A percentile compares a stretch with the other conserved stretches of the same genome.
phyloP scores from a whole-genome alignment of 2,113 vertebrate genomes.

The Lethenteron camtschaticum region DNA sequence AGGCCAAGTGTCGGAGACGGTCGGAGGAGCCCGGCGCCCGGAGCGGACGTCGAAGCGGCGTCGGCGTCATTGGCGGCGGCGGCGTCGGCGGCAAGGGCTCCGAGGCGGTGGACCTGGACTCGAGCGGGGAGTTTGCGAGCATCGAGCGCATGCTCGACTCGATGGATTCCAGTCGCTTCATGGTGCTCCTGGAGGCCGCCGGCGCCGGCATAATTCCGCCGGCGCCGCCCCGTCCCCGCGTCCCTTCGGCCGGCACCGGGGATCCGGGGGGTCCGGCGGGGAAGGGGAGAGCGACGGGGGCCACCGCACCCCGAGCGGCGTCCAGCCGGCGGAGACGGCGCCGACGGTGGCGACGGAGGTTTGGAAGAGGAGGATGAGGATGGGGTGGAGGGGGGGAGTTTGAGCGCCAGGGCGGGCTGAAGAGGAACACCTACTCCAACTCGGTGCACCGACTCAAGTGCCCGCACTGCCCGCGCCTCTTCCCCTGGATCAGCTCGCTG shows the following conservation, averaged over 20 bases:
- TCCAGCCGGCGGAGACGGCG: constrained; percentile 19
- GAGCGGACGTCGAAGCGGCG: too few species aligned
- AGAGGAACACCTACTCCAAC: constrained; percentile 58
- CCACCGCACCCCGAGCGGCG: background rate
- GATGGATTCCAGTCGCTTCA: constrained; percentile 81
- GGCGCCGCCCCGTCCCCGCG: too few species aligned
- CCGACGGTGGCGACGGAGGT: constrained; percentile 26
- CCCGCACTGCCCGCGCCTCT: constrained; percentile 63
- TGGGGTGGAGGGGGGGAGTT: too few species aligned
- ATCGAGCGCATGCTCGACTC: constrained; percentile 92
- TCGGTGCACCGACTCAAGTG: constrained; percentile 71
- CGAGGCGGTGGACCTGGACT: constrained; percentile 46
- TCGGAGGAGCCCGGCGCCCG: too few species aligned
- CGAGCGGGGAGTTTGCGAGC: constrained; percentile 88
- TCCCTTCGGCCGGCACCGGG: too few species aligned
- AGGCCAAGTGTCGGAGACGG: too few species aligned
- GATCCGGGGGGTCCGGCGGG: too few species aligned
- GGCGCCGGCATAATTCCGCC: constrained; percentile 13
- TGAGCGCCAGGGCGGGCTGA: background rate
- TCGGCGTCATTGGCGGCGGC: too few species aligned
- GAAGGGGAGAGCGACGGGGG: constrained; percentile 19
- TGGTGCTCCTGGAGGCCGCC: constrained; percentile 49
- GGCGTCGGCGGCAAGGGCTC: too few species aligned
- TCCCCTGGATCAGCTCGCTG: constrained; percentile 77
- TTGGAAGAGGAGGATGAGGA: constrained; percentile 30